Evolutionary conservation across 2,797 vertebrate genomes (phyloP).

Genomic region (Phaenicophaeus curvirostris): DNA sequence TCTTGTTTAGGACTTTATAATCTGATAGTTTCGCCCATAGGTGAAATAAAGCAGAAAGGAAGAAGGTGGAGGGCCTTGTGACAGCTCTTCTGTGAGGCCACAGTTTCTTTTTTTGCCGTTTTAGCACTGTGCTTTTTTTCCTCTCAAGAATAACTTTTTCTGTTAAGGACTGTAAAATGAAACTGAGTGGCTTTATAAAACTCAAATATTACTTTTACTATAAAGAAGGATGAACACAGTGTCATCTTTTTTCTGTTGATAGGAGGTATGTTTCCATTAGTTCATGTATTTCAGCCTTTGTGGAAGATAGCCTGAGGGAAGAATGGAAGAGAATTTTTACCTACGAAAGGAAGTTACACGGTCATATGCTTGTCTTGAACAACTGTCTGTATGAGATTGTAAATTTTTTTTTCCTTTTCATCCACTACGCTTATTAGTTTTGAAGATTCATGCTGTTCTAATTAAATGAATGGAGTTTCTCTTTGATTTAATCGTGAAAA

Average conservation of each 20-base stretch:
- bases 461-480: neutral
- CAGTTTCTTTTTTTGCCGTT: neutral
- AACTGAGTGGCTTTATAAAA: neutral
- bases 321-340: neutral
- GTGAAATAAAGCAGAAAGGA: neutral
- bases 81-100: neutral
- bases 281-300: neutral
- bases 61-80: neutral
- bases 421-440: neutral
- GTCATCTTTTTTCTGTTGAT: conserved; percentile 27
- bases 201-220: neutral
- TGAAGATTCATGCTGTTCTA: neutral
- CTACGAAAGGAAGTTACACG: neutral
- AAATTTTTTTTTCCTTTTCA: neutral
- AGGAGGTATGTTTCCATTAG: neutral
- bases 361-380: neutral
- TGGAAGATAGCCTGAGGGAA: conserved; percentile 31
- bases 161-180: neutral
- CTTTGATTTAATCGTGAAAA: neutral
- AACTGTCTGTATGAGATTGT: neutral
- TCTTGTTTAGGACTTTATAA: neutral
- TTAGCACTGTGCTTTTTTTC: neutral
- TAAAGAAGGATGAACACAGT: neutral
- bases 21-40: neutral
- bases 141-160: neutral